Evolutionary conservation across 2,888 invertebrate genomes (phyloP), one percentile per base, ranked within the genome.

Genomic region (Hipparchia semele): DNA sequence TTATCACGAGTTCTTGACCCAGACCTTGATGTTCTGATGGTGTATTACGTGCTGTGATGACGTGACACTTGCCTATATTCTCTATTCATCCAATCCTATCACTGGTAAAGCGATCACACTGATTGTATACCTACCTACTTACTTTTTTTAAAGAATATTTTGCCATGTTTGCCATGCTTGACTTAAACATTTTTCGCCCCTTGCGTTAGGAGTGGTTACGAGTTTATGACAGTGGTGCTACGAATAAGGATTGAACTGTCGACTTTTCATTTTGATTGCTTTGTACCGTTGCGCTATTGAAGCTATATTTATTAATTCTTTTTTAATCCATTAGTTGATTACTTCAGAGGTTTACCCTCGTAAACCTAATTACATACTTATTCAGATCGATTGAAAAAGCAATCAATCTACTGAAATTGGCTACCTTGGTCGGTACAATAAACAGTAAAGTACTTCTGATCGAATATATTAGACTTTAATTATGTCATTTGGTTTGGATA

Each of bases 1-100:
- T 72, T 74, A 70, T 74, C 68, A 54, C 23, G 51, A 58, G 59
- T 39, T 54, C 51, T 33, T 66, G 64, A 72, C 75, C 75, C 70
- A 70, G 70, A 72, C 69, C 68, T 72, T 72, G 73, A 9, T 61
- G 39, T 23, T 39, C 2, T 72, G 73, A 9, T 61, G 39, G 12
- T 39, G 0, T 39, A 39, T 39, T 0, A 39, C 39, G 39, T 39
- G 39, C 39, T 39, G 39, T 39, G 39, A 10, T 10, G 23, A 9
- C 61, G 51, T 49, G 62, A 62, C 12, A 33, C 33, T 39, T 39
- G 39, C 39, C 39, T 39, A 39, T 39, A 39, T 39, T 39, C 39
- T 5, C 51, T 65, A 6, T 39, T 65, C 53, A 33, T 23, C 65
- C 53, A 12, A 33, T 12, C 65, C 53, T 23, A 33, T 12, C 65